Base-by-base conservation (phyloP, 1,140 invertebrate species). In the Brachionus asplanchnoidis region DNA sequence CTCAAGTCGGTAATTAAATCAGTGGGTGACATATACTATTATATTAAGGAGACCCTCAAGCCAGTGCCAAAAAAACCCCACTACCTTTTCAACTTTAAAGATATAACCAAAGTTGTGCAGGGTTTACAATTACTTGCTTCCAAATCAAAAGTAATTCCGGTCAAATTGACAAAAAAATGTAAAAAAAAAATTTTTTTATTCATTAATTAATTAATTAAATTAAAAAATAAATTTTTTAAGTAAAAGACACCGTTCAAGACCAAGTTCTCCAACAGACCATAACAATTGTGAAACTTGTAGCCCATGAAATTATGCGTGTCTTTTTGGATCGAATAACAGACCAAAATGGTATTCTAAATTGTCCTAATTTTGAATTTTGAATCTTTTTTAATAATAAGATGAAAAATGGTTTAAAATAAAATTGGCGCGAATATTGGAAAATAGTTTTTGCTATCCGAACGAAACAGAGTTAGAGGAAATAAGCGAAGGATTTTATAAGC, bases 51-150 rank as follows among this genome's bases (percentile, higher is more conserved):
- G 32, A 87, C 86, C 20, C 87, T 90, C 20, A 85, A 85, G 9
- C 88, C 89, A 7, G 87, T 87, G 5, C 89, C 89, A 6, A 85
- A 85, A 3, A 87, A 87, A 73, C 87, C 88, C 5, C 88, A 89
- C 82, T 90, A 89, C 73, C 75, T 89, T 40, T 90, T 89, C 85
- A 86, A 87, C 28, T 86, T 89, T 6, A 88, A 89, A 78, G 88
- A 89, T 79, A 77, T 90, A 12, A 84, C 86, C 7, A 85, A 84
- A 36, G 87, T 89, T 28, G 85, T 89, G 11, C 87, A 89, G 28
- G 89, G 89, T 17, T 87, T 90, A 8, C 83, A 88, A 44, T 87
- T 89, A 23, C 87, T 90, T 87, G 89, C 88, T 6, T 88, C 89
- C 56, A 86, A 88, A 50, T 87, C 87, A 85, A 86, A 86, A 53